Evolutionary conservation across 2,888 invertebrate genomes (phyloP).

Genomic region (Drosophila cognata): DNA sequence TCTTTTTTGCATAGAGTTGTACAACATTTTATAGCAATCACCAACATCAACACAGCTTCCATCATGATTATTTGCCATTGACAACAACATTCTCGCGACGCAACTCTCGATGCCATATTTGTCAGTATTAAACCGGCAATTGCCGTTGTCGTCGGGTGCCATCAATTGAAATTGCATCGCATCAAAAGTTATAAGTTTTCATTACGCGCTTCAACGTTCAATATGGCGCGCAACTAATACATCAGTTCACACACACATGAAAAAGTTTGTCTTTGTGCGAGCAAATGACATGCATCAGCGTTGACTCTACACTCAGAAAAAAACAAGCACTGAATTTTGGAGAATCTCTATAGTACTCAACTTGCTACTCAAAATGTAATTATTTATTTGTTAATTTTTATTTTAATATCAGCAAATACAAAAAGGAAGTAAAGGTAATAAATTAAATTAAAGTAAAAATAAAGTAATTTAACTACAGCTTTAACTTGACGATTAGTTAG

Average conservation of each 20-base stretch:
- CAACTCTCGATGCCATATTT: conserved; percentile 34
- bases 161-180: conserved; percentile 79
- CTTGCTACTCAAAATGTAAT: neutral
- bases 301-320: conserved; percentile 10
- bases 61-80: conserved; percentile 63
- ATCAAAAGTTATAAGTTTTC: conserved; percentile 79
- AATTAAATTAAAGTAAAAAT: neutral
- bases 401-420: neutral
- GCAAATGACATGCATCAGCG: conserved; percentile 76
- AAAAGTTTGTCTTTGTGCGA: conserved; percentile 73
- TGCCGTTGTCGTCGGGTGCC: conserved; percentile 69
- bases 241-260: conserved; percentile 44
- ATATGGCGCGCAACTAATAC: conserved; percentile 67
- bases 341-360: neutral
- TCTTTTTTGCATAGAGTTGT: conserved; percentile 11
- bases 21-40: conserved; percentile 47
- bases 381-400: neutral
- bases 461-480: neutral
- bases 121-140: conserved; percentile 71
- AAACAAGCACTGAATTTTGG: too few relatives aligned
- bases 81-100: conserved; percentile 18
- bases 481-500: neutral
- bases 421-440: neutral
- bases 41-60: conserved; percentile 28
- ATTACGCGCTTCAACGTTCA: conserved; percentile 70